These are phyloP conservation scores for Zygogramma bicolorata DNA, from an alignment of 2,888 invertebrate genomes.

Conservation along the genomic window DNA sequence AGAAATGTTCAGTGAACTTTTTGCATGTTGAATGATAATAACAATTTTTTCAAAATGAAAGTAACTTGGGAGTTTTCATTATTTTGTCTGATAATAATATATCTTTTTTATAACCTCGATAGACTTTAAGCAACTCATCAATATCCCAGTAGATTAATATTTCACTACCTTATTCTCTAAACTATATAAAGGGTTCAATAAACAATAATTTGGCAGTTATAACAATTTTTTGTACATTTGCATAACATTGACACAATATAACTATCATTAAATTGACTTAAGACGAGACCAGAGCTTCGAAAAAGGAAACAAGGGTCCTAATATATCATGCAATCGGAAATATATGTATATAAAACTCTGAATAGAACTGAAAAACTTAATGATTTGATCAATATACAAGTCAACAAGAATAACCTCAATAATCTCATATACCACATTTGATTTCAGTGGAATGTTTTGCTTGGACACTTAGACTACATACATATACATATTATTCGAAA, in stretches of 20 bases:
- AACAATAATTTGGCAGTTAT: constrained; percentile 24
- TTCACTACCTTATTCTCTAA: not conserved
- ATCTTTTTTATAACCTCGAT: too few species aligned
- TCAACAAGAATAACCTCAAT: not conserved
- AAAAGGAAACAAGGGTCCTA: too few species aligned
- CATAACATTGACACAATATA: not conserved
- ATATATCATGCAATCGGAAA: too few species aligned
- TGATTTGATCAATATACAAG: not conserved
- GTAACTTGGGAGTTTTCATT: too few species aligned
- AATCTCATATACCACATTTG: not conserved
- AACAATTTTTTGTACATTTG: constrained; percentile 13
- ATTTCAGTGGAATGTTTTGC: not conserved
- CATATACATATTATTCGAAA: constrained; percentile 6
- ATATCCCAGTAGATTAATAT: not conserved
- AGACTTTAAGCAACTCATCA: too few species aligned
- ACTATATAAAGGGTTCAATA: not conserved
- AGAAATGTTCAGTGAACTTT: too few species aligned
- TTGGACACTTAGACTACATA: not conserved
- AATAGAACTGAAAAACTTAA: not conserved
- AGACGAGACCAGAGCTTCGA: too few species aligned
- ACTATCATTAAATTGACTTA: not conserved
- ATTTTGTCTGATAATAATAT: too few species aligned
- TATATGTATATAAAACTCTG: not conserved
- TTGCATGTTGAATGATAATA: too few species aligned
- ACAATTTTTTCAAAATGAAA: too few species aligned